Conservation (phyloP, 2,113 vertebrate genomes). For the Xenopus borealis region DNA sequence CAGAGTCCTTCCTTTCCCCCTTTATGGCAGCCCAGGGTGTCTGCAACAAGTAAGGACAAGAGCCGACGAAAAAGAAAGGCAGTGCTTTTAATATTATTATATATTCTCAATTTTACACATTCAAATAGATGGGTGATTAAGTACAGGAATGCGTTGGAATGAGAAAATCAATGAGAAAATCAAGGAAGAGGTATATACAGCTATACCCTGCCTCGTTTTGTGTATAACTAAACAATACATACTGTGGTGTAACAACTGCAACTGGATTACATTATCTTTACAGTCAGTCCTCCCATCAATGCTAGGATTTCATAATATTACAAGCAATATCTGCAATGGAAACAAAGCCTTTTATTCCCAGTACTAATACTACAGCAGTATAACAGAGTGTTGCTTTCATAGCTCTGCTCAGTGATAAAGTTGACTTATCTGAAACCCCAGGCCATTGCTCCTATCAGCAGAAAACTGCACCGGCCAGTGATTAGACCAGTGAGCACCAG, state of each 20-base stretch:
- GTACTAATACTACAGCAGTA: too few species aligned
- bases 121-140: constrained; percentile 98
- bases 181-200: constrained; percentile 88
- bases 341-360: constrained; percentile 66
- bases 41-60: background rate
- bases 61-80: constrained; percentile 57
- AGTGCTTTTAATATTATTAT: constrained; percentile 75
- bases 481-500: too few species aligned
- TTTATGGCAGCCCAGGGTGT: too few species aligned
- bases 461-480: too few species aligned
- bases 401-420: too few species aligned
- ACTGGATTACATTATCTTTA: constrained; percentile 65
- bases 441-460: too few species aligned
- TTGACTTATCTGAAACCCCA: too few species aligned
- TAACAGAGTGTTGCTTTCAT: too few species aligned
- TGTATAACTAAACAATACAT: constrained; percentile 72
- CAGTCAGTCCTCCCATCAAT: constrained; percentile 49
- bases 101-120: constrained; percentile 98
- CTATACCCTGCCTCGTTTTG: constrained; percentile 74
- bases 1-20: too few species aligned
- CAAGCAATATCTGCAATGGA: constrained; percentile 56
- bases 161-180: constrained; percentile 84
- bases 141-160: constrained; percentile 87
- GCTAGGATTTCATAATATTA: constrained; percentile 58
- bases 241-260: constrained; percentile 70